phyloP scores from a whole-genome alignment of 2,888 invertebrate genomes.

The Thyatira batis region DNA sequence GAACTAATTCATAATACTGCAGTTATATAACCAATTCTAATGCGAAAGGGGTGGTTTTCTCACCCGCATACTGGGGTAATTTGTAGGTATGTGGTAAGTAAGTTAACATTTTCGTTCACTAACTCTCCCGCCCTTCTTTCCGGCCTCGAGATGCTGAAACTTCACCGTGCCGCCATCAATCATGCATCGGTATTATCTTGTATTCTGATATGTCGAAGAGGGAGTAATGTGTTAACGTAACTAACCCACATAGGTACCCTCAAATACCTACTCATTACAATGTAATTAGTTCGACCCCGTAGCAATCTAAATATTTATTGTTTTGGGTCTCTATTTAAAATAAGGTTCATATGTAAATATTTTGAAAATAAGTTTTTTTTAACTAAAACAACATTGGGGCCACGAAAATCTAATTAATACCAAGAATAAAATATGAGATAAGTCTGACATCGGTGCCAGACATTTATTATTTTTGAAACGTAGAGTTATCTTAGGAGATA shows the following conservation, averaged over 20 bases:
- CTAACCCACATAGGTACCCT: slow-evolving; percentile 14
- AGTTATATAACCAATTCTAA: slow-evolving; percentile 33
- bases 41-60: slow-evolving; percentile 44
- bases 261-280: background rate
- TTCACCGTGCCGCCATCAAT: slow-evolving; percentile 62
- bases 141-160: slow-evolving; percentile 46
- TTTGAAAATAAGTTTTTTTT: too few relatives aligned
- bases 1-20: slow-evolving; percentile 19
- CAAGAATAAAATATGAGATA: background rate
- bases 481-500: background rate
- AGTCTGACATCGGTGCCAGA: background rate
- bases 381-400: too few relatives aligned
- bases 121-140: slow-evolving; percentile 41
- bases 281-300: background rate
- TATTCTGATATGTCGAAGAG: slow-evolving; percentile 38
- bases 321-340: background rate
- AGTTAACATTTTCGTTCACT: slow-evolving; percentile 46
- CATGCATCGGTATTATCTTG: slow-evolving; percentile 63
- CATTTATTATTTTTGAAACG: background rate
- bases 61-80: slow-evolving; percentile 52
- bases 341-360: too few relatives aligned
- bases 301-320: background rate
- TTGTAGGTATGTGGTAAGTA: slow-evolving; percentile 52
- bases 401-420: background rate
- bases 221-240: slow-evolving; percentile 39